These are phyloP conservation scores for Eurypyga helias DNA, from an alignment of 2,113 vertebrate species.

Conservation along the genomic window DNA sequence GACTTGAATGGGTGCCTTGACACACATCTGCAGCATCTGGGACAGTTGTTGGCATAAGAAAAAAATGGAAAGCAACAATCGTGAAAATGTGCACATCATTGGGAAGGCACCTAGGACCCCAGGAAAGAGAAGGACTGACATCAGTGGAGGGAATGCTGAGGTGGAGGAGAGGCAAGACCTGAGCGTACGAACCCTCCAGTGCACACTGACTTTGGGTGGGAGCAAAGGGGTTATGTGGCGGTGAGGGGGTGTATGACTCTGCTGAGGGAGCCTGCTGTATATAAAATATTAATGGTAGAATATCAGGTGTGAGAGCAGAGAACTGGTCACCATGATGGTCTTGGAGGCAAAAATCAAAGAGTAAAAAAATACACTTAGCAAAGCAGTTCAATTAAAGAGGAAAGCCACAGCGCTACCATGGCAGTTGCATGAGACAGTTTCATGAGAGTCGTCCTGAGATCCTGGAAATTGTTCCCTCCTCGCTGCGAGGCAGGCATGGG, in stretches of 20 bases:
- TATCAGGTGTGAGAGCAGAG: not conserved
- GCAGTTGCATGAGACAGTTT: rapidly evolving
- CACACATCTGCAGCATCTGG: not conserved
- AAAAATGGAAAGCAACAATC: not conserved
- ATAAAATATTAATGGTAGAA: not conserved
- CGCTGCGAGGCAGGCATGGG: rapidly evolving
- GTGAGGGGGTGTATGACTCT: not conserved
- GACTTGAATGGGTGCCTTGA: not conserved
- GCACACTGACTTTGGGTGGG: not conserved
- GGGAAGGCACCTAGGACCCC: not conserved
- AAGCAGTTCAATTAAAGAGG: not conserved
- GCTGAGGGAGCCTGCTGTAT: not conserved
- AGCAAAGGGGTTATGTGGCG: not conserved
- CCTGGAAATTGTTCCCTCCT: not conserved
- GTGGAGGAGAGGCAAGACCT: not conserved
- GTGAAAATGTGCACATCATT: rapidly evolving
- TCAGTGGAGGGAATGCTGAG: not conserved
- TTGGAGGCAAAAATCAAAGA: not conserved
- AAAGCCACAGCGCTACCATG: not conserved
- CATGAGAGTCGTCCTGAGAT: not conserved
- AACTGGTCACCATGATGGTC: not conserved
- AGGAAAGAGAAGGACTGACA: not conserved
- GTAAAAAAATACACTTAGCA: not conserved
- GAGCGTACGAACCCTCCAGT: rapidly evolving
- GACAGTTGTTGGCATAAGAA: not conserved